Evolutionary conservation across 2,888 invertebrate species (phyloP), one percentile per base, ranked within the genome.

Genomic region (Ennomos fuscantarius): DNA sequence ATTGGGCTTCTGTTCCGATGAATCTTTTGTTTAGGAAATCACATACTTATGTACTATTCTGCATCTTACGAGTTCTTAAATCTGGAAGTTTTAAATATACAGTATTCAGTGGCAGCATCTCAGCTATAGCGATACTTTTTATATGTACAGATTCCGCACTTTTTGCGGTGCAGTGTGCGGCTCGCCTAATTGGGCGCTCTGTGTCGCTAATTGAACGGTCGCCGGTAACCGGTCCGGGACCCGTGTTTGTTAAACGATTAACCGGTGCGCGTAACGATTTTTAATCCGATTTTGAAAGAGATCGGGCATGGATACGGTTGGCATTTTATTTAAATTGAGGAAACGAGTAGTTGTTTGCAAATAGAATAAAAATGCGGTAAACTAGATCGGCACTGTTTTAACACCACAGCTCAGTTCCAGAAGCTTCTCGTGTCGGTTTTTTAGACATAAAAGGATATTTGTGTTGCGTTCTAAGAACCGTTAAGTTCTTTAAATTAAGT

Each of bases 161-260:
- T 81, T 81, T 81, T 82, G 81, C 73, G 77, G 76, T 73, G 62
- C 70, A 68, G 76, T 80, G 78, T 82, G 81, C 73, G 81, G 81
- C 72, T 63, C 55, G 65, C 74, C 81, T 88, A 87, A 89, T 86
- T 85, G 83, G 74, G 72, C 69, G 75, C 73, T 79, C 76, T 71
- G 76, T 76, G 76, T 80, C 78, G 76, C 82, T 88, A 88, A 88
- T 86, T 88, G 85, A 84, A 84, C 82, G 82, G 80, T 86, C 81
- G 80, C 73, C 78, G 70, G 68, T 69, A 78, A 82, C 82, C 80
- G 79, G 81, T 75, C 39, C 39, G 68, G 65, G 55, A 55, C 58
- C 73, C 67, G 73, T 82, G 81, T 86, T 86, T 84, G 82, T 79
- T 79, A 72, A 81, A 63, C 81, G 81, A 85, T 86, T 82, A 81